Conservation (phyloP, 2,797 vertebrate genomes). For the Acanthurus tractus region DNA sequence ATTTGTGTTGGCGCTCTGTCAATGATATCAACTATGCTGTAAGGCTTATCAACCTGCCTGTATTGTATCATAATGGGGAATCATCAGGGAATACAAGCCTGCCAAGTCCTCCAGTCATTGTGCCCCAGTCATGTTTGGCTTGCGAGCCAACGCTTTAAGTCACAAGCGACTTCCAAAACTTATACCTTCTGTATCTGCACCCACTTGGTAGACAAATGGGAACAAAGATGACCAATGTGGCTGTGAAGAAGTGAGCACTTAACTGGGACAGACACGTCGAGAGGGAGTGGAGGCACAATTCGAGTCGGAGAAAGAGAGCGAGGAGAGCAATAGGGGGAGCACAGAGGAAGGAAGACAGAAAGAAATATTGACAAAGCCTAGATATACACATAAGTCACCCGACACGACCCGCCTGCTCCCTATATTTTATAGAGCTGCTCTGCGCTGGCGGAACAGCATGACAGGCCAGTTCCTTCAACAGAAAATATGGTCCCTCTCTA, state of each 20-base stretch:
- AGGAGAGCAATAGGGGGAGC: constrained; percentile 61
- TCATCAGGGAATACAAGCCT: constrained; percentile 45
- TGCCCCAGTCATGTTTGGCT: constrained; percentile 37
- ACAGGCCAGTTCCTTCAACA: constrained; percentile 90
- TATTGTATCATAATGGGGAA: constrained; percentile 50
- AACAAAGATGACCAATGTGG: constrained; percentile 21
- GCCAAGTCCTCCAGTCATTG: constrained; percentile 56
- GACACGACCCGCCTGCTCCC: constrained; percentile 80
- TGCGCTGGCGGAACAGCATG: constrained; percentile 87
- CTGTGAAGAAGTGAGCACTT: constrained; percentile 47
- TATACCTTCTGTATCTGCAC: constrained; percentile 14
- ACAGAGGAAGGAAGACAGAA: constrained; percentile 83
- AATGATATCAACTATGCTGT: constrained; percentile 53
- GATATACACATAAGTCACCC: constrained; percentile 90
- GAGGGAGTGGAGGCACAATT: constrained; percentile 35
- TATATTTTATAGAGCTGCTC: constrained; percentile 89
- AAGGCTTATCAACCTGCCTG: constrained; percentile 46
- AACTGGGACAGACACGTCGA: constrained; percentile 27
- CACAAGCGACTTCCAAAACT: constrained; percentile 21
- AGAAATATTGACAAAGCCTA: constrained; percentile 90
- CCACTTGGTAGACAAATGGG: constrained; percentile 20
- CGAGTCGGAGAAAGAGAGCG: constrained; percentile 49
- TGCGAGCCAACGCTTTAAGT: constrained; percentile 25
- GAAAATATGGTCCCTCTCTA: constrained; percentile 86
- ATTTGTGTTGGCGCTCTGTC: constrained; percentile 57